A percentile compares a stretch with the other conserved stretches of the same genome.
Evolutionary conservation across 1,140 invertebrate species (phyloP).

Genomic region (Meloidogyne chitwoodi): DNA sequence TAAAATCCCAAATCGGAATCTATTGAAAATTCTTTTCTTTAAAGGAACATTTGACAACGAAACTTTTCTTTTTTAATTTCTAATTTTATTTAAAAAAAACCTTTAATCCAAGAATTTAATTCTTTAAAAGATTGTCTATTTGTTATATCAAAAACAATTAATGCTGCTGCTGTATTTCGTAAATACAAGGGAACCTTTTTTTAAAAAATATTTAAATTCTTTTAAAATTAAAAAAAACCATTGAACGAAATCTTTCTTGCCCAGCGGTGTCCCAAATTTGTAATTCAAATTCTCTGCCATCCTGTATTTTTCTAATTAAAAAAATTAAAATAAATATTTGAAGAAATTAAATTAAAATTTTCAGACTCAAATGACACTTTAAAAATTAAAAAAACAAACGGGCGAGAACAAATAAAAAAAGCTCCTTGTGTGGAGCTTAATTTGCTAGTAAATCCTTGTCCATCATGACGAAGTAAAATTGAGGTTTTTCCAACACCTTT

Average conservation of each 20-base stretch:
- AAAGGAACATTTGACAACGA: too few relatives aligned
- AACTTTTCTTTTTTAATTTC: too few relatives aligned
- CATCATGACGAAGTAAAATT: conserved; percentile 39
- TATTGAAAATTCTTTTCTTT: too few relatives aligned
- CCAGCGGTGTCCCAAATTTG: conserved; percentile 78
- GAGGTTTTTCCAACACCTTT: conserved; percentile 40
- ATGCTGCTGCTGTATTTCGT: conserved; percentile 94
- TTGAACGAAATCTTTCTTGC: conserved; percentile 90
- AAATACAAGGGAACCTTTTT: conserved; percentile 33
- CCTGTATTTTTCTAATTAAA: conserved; percentile 11
- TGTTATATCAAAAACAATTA: conserved; percentile 98
- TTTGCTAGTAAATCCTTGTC: conserved; percentile 37
- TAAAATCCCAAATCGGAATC: too few relatives aligned
- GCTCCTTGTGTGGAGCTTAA: conserved; percentile 33
- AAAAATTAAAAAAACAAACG: conserved; percentile 11
- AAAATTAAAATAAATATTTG: not conserved
- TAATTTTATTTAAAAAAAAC: conserved; percentile 16
- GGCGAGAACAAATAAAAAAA: conserved; percentile 24
- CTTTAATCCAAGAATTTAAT: conserved; percentile 32
- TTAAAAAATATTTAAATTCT: not conserved
- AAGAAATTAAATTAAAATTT: not conserved
- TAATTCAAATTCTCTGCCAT: conserved; percentile 36
- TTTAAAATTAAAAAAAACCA: conserved; percentile 74
- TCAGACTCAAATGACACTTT: not conserved
- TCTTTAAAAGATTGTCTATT: conserved; percentile 65